phyloP scores from a whole-genome alignment of 2,113 vertebrate genomes.

The Podiceps cristatus region DNA sequence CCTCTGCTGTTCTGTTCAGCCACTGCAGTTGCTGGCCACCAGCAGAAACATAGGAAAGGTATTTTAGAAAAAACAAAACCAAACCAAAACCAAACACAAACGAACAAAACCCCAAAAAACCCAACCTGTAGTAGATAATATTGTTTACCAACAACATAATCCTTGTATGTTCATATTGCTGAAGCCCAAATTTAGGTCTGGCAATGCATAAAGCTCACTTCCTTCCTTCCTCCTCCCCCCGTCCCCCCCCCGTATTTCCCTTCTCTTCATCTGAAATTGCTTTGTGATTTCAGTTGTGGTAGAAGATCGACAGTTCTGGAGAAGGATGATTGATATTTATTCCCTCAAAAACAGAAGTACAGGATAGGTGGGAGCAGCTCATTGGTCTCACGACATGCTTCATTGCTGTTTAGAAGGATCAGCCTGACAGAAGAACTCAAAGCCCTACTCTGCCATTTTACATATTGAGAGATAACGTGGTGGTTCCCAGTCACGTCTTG shows the following conservation, averaged over 20 bases:
- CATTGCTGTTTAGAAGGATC: neutral
- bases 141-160: neutral
- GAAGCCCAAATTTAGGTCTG: neutral
- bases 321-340: neutral
- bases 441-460: neutral
- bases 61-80: neutral
- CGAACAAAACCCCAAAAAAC: no score
- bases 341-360: neutral
- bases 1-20: neutral
- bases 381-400: rapidly evolving
- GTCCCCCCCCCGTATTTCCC: neutral
- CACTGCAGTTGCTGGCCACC: neutral
- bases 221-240: neutral
- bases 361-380: neutral
- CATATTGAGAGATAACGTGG: rapidly evolving
- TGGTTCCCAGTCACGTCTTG: neutral
- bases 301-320: neutral
- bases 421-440: neutral
- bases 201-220: neutral
- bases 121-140: neutral
- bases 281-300: neutral
- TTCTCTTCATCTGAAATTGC: neutral
- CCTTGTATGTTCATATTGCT: neutral
- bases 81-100: no score
- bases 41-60: neutral